phyloP scores from a whole-genome alignment of 2,797 vertebrate species.

The Heteromormyrus szaboi region DNA sequence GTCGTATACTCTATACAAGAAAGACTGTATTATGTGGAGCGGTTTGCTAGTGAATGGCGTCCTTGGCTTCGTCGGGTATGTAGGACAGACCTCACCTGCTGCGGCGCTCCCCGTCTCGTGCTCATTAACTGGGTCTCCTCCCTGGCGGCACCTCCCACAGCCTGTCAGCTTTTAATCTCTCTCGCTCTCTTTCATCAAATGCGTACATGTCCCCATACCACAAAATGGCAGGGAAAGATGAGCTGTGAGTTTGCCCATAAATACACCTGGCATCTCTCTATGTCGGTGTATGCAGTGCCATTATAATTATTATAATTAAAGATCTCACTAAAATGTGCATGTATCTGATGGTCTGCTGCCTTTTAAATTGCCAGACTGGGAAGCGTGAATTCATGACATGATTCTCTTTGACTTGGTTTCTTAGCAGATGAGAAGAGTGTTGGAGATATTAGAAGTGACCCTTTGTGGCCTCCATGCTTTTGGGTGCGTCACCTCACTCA shows the following conservation, averaged over 20 bases:
- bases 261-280: not conserved
- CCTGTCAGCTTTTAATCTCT: constrained; percentile 31
- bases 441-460: not conserved
- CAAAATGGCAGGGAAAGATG: not conserved
- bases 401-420: not conserved
- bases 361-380: not conserved
- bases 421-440: not conserved
- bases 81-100: constrained; percentile 8
- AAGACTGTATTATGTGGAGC: not conserved
- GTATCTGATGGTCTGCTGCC: not conserved
- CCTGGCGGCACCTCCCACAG: constrained; percentile 24
- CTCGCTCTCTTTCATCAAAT: constrained; percentile 21
- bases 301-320: not conserved
- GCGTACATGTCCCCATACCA: not conserved
- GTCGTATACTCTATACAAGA: not conserved
- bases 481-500: not conserved
- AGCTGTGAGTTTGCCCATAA: not conserved
- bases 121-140: constrained; percentile 36
- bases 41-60: constrained; percentile 25
- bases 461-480: not conserved
- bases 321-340: not conserved
- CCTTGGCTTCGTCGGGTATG: constrained; percentile 2
- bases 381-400: not conserved
- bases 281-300: not conserved
- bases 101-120: not conserved